Percentiles rank a stretch among this genome's conserved stretches.
Evolutionary conservation across 2,888 invertebrate species (phyloP).

Genomic region (Caenorhabditis parvicauda): DNA sequence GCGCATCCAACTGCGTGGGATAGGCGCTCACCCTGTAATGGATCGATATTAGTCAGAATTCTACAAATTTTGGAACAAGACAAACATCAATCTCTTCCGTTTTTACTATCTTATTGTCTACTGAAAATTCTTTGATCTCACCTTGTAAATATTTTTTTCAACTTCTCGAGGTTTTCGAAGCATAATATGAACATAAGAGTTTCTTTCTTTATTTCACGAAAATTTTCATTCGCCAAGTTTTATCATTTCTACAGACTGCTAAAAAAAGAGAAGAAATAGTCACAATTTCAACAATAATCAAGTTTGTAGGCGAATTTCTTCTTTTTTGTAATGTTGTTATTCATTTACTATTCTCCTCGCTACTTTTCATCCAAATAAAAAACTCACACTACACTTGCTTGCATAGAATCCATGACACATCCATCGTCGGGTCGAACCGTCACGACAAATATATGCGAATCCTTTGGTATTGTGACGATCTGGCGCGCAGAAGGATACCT

Average conservation of each 20-base stretch:
- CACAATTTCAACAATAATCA: too few species aligned
- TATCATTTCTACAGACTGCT: too few species aligned
- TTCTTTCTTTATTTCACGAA: conserved; percentile 3
- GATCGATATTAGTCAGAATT: not conserved
- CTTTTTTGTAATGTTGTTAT: not conserved
- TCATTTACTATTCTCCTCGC: not conserved
- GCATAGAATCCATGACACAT: conserved; percentile 99
- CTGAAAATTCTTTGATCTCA: too few species aligned
- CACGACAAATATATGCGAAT: conserved; percentile 97
- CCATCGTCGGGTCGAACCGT: conserved; percentile 96
- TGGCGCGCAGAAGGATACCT: conserved; percentile 95
- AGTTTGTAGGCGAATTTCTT: too few species aligned
- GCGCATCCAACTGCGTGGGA: conserved; percentile 99
- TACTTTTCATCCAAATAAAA: too few species aligned
- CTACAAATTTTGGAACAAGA: not conserved
- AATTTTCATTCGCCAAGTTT: not conserved
- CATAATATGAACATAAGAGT: too few species aligned
- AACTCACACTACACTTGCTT: conserved; percentile 73
- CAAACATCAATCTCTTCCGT: too few species aligned
- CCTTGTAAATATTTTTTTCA: too few species aligned
- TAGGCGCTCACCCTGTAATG: conserved; percentile 81
- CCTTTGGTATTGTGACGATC: conserved; percentile 96
- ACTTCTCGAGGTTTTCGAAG: too few species aligned
- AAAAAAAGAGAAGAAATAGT: too few species aligned
- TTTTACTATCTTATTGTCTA: too few species aligned